Conservation (phyloP, 2,888 invertebrate species). For the Actias luna region DNA sequence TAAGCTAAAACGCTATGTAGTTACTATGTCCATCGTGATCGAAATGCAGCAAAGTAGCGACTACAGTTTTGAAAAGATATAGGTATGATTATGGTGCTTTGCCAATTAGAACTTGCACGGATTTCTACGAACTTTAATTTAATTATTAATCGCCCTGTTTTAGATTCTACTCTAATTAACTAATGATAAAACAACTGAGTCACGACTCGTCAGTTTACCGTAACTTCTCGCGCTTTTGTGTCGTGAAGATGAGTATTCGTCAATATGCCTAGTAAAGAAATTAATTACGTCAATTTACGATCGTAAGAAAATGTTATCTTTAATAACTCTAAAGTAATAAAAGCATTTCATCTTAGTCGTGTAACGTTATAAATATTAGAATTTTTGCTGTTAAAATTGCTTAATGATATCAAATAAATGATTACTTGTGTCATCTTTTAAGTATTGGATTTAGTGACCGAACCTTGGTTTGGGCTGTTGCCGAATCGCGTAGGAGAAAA, state of each 20-base stretch:
- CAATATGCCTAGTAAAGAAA: constrained; percentile 46
- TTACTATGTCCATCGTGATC: neutral
- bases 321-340: constrained; percentile 18
- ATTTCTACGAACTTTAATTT: constrained; percentile 73
- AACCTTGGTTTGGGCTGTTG: too few relatives aligned
- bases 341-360: constrained; percentile 21
- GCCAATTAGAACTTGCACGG: constrained; percentile 47
- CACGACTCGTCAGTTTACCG: constrained; percentile 77
- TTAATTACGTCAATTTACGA: constrained; percentile 39
- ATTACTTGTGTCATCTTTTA: too few relatives aligned
- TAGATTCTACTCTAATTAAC: constrained; percentile 79
- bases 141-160: constrained; percentile 74
- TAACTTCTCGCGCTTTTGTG: constrained; percentile 70
- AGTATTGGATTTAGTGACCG: too few relatives aligned
- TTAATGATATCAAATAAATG: too few relatives aligned
- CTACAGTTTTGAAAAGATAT: neutral
- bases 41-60: neutral
- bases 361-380: constrained; percentile 22
- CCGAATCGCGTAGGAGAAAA: too few relatives aligned
- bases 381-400: too few relatives aligned
- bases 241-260: constrained; percentile 64
- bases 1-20: neutral
- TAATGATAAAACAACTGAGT: constrained; percentile 76
- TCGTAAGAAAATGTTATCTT: constrained; percentile 37
- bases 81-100: neutral